Evolutionary conservation across 35 echinoderm and acorn worm genomes (phyloP).

Genomic region (Eucidaris tribuloides): DNA sequence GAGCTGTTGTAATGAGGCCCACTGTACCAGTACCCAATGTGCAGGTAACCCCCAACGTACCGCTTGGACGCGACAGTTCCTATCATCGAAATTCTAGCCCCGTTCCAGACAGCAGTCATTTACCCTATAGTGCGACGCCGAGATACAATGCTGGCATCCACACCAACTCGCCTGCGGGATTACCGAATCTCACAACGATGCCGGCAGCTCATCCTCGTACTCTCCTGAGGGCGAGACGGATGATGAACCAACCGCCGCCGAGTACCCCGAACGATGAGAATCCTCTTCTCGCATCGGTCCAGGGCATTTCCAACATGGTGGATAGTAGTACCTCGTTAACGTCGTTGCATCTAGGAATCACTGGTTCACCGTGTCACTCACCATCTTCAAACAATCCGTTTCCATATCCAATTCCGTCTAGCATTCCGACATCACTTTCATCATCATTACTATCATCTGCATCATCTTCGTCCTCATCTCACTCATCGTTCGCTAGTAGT

Average conservation of each 20-base stretch:
- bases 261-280: neutral
- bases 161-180: too few relatives aligned
- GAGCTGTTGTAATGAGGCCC: neutral
- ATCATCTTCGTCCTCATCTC: neutral
- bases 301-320: slow-evolving; percentile 4
- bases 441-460: neutral
- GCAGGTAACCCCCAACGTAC: neutral
- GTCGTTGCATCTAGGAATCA: neutral
- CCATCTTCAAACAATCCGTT: neutral
- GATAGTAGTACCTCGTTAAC: neutral
- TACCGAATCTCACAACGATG: neutral
- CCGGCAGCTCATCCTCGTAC: slow-evolving; percentile 2
- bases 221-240: neutral
- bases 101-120: neutral
- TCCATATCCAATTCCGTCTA: neutral
- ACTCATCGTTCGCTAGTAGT: neutral
- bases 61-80: neutral
- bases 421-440: neutral
- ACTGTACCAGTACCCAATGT: neutral
- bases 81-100: neutral
- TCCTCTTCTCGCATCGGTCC: neutral
- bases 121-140: neutral
- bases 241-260: neutral
- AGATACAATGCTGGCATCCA: neutral
- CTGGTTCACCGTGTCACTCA: neutral